Percentiles rank a stretch among this genome's conserved stretches.
Conservation (phyloP, 2,888 invertebrate genomes). For the Elaeidobius kamerunicus region DNA sequence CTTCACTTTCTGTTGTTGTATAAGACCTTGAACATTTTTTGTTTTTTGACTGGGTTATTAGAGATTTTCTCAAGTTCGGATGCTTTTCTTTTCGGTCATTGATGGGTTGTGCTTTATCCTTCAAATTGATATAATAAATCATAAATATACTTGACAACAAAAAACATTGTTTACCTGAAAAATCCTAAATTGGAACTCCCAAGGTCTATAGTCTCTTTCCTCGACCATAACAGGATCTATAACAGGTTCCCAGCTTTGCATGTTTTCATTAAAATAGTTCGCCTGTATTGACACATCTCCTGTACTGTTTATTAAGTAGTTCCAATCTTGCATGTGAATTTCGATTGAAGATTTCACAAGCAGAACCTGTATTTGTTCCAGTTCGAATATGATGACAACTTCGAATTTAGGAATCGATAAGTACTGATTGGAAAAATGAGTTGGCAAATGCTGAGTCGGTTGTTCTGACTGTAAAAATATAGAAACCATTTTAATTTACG, state of each 20-base stretch:
- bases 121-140: conserved; percentile 1
- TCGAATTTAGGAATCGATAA: conserved; percentile 52
- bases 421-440: conserved; percentile 18
- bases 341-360: conserved; percentile 57
- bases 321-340: conserved; percentile 65
- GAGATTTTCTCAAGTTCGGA: conserved; percentile 31
- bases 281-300: conserved; percentile 51
- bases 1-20: conserved; percentile 46
- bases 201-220: conserved; percentile 66
- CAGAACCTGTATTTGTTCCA: conserved; percentile 59
- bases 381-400: conserved; percentile 61
- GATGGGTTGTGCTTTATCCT: conserved; percentile 47
- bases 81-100: conserved; percentile 39
- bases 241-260: conserved; percentile 75
- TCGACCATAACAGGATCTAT: conserved; percentile 69
- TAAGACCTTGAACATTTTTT: conserved; percentile 39
- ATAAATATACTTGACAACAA: neutral
- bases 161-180: conserved; percentile 48
- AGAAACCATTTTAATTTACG: too few species aligned
- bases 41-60: conserved; percentile 22
- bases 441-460: conserved; percentile 7
- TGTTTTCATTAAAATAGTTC: conserved; percentile 48
- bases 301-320: conserved; percentile 49
- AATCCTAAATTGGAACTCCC: conserved; percentile 67
- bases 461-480: conserved; percentile 15